phyloP scores from a whole-genome alignment of 2,888 invertebrate species.

The Fragum sueziense region DNA sequence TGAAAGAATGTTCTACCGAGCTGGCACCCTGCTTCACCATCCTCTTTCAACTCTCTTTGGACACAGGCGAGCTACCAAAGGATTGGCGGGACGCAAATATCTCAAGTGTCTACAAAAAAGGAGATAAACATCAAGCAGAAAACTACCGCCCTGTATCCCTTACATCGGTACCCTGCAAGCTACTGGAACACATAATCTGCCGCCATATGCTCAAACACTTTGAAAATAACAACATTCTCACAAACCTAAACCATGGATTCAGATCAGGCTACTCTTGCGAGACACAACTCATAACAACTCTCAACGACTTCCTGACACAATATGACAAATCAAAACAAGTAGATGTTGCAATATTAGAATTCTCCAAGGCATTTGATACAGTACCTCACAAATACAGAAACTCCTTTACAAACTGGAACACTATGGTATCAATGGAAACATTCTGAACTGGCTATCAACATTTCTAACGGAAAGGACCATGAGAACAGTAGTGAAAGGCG shows the following conservation, averaged over 20 bases:
- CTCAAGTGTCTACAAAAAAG: slow-evolving; percentile 16
- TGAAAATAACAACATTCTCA: slow-evolving; percentile 7
- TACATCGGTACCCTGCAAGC: slow-evolving; percentile 18
- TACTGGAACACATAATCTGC: slow-evolving; percentile 31
- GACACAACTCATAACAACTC: slow-evolving; percentile 23
- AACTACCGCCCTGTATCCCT: slow-evolving; percentile 15
- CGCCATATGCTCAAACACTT: neutral
- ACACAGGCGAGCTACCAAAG: slow-evolving; percentile 2
- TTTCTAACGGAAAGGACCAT: neutral
- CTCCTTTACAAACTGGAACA: slow-evolving; percentile 18
- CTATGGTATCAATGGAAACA: neutral
- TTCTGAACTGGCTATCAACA: neutral
- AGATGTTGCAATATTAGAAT: slow-evolving; percentile 22
- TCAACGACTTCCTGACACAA: slow-evolving; percentile 16
- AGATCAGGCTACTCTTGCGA: slow-evolving; percentile 14
- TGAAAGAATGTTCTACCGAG: slow-evolving; percentile 38
- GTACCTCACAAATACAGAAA: slow-evolving; percentile 12
- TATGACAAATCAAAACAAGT: slow-evolving; percentile 17
- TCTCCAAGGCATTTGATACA: slow-evolving; percentile 13
- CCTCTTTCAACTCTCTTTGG: slow-evolving; percentile 21
- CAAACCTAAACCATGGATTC: slow-evolving; percentile 27
- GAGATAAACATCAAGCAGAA: slow-evolving; percentile 23
- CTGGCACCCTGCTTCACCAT: slow-evolving; percentile 19
- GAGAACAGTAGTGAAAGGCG: slow-evolving; percentile 1
- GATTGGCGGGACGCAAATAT: slow-evolving; percentile 33